Percentiles rank a stretch among this genome's conserved stretches.
Conservation (phyloP, 2,797 vertebrate genomes). For the Perdix hodgsoniae region DNA sequence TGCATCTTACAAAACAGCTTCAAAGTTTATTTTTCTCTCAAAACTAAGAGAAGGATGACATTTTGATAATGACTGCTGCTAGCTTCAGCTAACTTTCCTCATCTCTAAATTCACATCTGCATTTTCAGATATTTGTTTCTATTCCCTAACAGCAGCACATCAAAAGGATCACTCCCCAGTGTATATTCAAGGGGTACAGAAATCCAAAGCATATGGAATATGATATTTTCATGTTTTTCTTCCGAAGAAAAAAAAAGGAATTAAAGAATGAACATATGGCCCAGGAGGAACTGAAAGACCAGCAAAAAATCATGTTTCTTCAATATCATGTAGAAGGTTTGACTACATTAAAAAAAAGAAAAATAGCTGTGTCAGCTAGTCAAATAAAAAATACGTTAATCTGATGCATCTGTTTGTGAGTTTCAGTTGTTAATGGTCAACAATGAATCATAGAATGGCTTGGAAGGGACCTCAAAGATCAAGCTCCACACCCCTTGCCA, state of each 20-base stretch:
- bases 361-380: neutral
- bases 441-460: neutral
- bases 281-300: neutral
- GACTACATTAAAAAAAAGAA: neutral
- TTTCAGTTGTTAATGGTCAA: neutral
- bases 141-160: neutral
- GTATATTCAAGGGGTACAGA: neutral
- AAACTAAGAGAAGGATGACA: neutral
- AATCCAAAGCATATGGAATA: neutral
- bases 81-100: neutral
- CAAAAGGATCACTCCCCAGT: neutral
- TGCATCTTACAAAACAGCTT: fast-evolving
- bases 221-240: neutral
- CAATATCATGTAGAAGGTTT: neutral
- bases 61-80: neutral
- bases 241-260: neutral
- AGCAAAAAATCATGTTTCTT: neutral
- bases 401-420: fast-evolving
- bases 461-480: too few species aligned
- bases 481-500: too few species aligned
- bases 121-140: neutral
- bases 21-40: neutral
- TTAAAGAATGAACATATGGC: neutral
- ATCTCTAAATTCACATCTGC: neutral
- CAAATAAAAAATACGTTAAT: neutral